Evolutionary conservation across 2,888 invertebrate species (phyloP), one percentile per base, ranked within the genome.

Genomic region (Caenorhabditis uteleia): DNA sequence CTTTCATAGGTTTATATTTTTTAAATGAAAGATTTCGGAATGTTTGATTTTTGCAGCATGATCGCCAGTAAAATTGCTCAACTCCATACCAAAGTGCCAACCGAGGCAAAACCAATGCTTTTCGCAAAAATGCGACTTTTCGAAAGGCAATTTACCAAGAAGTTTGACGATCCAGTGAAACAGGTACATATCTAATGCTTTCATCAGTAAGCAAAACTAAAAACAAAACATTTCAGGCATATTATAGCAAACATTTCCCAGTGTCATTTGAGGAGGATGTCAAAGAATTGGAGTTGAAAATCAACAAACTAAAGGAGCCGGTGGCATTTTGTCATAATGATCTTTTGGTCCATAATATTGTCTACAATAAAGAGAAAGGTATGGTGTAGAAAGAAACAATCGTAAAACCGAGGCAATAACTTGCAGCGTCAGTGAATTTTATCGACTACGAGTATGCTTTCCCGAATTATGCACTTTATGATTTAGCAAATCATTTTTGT

Each of bases 401-500:
- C 8, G 25, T n/a, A n/a, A n/a, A n/a, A n/a, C n/a, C n/a, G n/a
- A n/a, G n/a, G n/a, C n/a, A n/a, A n/a, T 25, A n/a, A 5, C 27
- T 44, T 29, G 12, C 27, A 86, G 86, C 88, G 74, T 87, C 86
- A 57, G 89, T 95, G 43, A 89, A 90, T 44, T 95, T 98, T 84
- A 97, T 98, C 81, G 98, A 98, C 86, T 97, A 91, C 85, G 97
- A 98, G 85, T 98, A 98, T 85, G 91, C 93, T 18, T 90, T 89
- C 61, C 90, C 89, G 83, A 97, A 95, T 87, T 94, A 91, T 85
- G 93, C 93, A 85, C 92, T 93, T 8, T 95, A 88, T 85, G 97
- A 98, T 85, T 93, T 98, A 84, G 95, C 91, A 46, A 95, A 97
- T 87, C 97, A 98, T 87, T 98, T 98, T 86, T 90, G 91, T 79